Base-by-base conservation (phyloP, 2,888 invertebrate genomes). In the Hymenopus coronatus region DNA sequence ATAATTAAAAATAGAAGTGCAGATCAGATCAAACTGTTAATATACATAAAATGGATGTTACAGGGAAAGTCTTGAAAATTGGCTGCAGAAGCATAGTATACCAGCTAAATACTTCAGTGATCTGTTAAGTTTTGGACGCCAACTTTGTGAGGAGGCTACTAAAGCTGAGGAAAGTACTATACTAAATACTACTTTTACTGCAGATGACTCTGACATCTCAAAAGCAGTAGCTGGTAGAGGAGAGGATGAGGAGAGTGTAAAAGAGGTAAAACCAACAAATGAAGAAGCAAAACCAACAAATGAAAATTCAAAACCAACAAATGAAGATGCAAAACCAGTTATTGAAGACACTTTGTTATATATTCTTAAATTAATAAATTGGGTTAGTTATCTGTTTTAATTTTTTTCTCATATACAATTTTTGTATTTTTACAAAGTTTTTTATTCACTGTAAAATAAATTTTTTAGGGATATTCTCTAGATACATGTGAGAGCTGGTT, bases 401-500 rank as follows among this genome's bases (percentile, higher is more conserved):
- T 40, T 20, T 70, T 70, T 70, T 20, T 70, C 54, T 70, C 20
- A 20, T 70, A 6, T 70, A 1, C n/a, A 40, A 40, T n/a, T 70
- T 70, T 20, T 70, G 1, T 6, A 20, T 15, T 20, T 70, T 15
- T 70, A 70, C 3, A 46, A 46, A 46, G 1, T 54, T 7, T 33
- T 0, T 33, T 33, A 7, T 33, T 8, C 20, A 25, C 14, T 70
- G 54, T 70, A 0, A 1, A 3, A 15, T 70, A 20, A 70, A 20
- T 70, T 0, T 28, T 30, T 46, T 30, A 89, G 89, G 89, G 89
- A 12, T 95, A 94, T 92, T 94, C 94, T 2, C 93, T 93, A 93
- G 94, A 94, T 85, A 95, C 95, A 89, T 94, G 95, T 89, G 94
- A 94, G 6, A 93, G 93, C 14, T 95, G 95, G 95, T 92, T 95